Evolutionary conservation across 2,113 vertebrate species (phyloP).

Genomic region (Lagopus muta): DNA sequence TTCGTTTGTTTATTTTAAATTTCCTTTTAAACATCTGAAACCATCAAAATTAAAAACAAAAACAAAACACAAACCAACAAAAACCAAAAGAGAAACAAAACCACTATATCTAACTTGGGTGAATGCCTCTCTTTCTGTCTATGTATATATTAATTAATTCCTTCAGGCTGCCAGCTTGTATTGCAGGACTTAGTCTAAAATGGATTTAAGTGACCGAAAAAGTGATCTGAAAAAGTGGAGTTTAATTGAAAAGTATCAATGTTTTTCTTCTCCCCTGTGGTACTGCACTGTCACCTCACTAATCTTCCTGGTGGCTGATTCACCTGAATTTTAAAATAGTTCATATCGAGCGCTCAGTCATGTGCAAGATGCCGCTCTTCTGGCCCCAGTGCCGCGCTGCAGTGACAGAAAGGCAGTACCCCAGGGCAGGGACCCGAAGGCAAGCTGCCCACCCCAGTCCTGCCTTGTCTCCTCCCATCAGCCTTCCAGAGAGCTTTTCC

Average conservation of each 20-base stretch:
- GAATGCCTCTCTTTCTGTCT: background rate
- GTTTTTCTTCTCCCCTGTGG: background rate
- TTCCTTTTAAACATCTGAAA: slow-evolving; percentile 62
- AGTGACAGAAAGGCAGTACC: background rate
- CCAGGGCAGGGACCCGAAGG: background rate
- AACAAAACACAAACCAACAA: too few species aligned
- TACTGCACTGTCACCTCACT: background rate
- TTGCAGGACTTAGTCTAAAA: slow-evolving; percentile 34
- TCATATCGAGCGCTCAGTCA: background rate
- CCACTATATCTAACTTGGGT: slow-evolving; percentile 51
- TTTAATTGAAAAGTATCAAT: background rate
- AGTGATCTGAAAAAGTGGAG: background rate
- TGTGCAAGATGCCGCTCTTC: background rate
- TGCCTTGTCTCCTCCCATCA: background rate
- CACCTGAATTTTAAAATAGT: background rate
- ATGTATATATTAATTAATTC: background rate
- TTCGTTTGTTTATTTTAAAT: slow-evolving; percentile 68
- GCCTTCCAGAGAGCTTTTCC: background rate
- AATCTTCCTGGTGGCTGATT: background rate
- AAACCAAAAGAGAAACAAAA: too few species aligned
- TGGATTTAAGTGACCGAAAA: slow-evolving; percentile 9
- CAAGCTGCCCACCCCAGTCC: background rate
- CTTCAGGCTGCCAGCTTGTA: background rate
- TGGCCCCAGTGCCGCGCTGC: background rate
- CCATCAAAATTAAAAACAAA: slow-evolving; percentile 18